These are phyloP conservation scores for Druon quercuslanigerum DNA, from an alignment of 1,140 invertebrate species.

Conservation along the genomic window DNA sequence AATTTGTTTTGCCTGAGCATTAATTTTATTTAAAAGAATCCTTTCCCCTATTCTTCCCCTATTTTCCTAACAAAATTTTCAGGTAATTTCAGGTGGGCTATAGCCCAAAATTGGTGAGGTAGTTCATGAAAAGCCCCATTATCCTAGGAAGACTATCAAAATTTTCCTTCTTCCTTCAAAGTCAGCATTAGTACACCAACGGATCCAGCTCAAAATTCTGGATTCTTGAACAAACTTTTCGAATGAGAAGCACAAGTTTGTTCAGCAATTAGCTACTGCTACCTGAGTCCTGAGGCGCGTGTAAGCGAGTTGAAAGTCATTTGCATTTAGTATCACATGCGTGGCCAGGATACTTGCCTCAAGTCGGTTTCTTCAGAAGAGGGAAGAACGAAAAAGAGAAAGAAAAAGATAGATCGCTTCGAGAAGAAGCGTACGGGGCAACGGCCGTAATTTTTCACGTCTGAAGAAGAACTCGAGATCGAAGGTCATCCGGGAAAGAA, in stretches of 20 bases:
- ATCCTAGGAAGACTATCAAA: no score
- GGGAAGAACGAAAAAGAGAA: slow-evolving; percentile 52
- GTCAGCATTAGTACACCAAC: no score
- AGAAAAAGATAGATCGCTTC: slow-evolving; percentile 38
- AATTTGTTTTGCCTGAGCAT: no score
- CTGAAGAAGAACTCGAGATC: slow-evolving; percentile 55
- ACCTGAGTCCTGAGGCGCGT: slow-evolving; percentile 14
- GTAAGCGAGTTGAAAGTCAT: slow-evolving; percentile 46
- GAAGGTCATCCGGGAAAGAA: slow-evolving; percentile 53
- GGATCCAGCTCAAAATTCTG: neutral
- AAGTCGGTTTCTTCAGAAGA: slow-evolving; percentile 51
- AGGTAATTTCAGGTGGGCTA: no score
- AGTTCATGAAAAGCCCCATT: no score
- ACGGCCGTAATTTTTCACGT: slow-evolving; percentile 57
- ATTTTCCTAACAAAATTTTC: no score
- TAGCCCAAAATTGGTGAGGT: no score
- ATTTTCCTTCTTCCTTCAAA: no score
- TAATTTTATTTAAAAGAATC: no score
- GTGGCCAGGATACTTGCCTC: slow-evolving; percentile 44
- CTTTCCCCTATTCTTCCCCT: no score
- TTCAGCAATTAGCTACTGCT: slow-evolving; percentile 52
- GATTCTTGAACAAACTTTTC: neutral
- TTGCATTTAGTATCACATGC: slow-evolving; percentile 54
- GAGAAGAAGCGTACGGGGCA: slow-evolving; percentile 52
- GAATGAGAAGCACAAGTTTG: slow-evolving; percentile 45